Evolutionary conservation across 2,797 vertebrate genomes (phyloP).

Genomic region (Discoglossus pictus): DNA sequence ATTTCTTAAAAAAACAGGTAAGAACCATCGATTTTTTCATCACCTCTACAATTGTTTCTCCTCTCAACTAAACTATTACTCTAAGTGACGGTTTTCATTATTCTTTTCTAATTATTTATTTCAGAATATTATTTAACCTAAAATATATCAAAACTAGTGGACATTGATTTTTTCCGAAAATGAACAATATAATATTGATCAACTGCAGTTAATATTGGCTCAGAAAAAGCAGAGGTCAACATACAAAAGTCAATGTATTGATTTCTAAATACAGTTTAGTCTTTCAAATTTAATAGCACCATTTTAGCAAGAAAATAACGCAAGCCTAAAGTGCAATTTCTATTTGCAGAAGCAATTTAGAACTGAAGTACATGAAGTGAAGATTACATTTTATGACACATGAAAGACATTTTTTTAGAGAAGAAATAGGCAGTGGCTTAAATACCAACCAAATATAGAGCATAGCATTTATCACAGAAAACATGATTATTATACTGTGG

Average conservation of each 20-base stretch:
- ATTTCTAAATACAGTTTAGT: constrained; percentile 34
- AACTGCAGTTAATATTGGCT: constrained; percentile 2
- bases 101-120: constrained; percentile 18
- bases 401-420: constrained; percentile 24
- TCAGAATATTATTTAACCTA: constrained; percentile 10
- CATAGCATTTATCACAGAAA: no score
- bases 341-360: constrained; percentile 28
- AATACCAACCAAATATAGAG: no score
- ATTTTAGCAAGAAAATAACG: constrained; percentile 42
- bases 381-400: constrained; percentile 17
- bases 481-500: no score
- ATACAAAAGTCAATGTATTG: constrained; percentile 42
- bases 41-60: no score
- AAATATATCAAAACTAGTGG: constrained; percentile 21
- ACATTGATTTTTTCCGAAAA: constrained; percentile 39
- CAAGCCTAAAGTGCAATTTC: constrained; percentile 27
- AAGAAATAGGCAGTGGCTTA: no score
- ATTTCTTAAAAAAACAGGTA: no score
- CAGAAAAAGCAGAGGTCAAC: constrained; percentile 18
- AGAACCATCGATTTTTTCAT: no score
- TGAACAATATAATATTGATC: constrained; percentile 9
- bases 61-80: no score
- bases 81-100: constrained; percentile 27
- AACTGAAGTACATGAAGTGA: constrained; percentile 15
- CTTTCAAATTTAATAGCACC: constrained; percentile 39